Percentiles rank a stretch among this genome's conserved stretches.
phyloP scores from a whole-genome alignment of 1,140 invertebrate species.

The Adelges cooleyi region DNA sequence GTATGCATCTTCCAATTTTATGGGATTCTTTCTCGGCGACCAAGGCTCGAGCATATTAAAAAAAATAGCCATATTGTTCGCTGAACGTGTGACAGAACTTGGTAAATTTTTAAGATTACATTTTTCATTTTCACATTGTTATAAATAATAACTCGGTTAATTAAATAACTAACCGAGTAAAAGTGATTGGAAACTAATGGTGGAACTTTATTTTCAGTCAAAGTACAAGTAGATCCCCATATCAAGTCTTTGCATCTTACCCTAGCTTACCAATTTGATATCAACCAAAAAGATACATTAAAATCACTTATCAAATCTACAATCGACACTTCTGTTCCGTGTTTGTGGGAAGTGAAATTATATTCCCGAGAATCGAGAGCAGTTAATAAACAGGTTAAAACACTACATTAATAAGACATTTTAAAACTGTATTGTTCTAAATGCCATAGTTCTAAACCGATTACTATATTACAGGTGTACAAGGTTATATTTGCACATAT shows the following conservation, averaged over 20 bases:
- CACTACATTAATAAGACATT: neutral
- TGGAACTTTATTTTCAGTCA: too few relatives aligned
- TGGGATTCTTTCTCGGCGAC: conserved; percentile 72
- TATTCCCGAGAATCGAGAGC: conserved; percentile 71
- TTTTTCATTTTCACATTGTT: neutral
- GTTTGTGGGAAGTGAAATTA: conserved; percentile 72
- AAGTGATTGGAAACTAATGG: too few relatives aligned
- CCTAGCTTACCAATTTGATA: conserved; percentile 74
- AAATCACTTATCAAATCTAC: conserved; percentile 55
- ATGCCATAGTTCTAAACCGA: neutral
- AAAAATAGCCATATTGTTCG: conserved; percentile 59
- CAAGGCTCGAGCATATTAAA: conserved; percentile 63
- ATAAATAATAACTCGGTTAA: too few relatives aligned
- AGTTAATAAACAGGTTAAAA: conserved; percentile 61
- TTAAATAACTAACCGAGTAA: too few relatives aligned
- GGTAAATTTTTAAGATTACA: conserved; percentile 44
- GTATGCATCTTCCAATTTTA: conserved; percentile 73
- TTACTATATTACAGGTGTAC: conserved; percentile 48
- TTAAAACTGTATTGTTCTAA: neutral
- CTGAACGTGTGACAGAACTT: conserved; percentile 59
- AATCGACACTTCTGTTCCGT: conserved; percentile 49
- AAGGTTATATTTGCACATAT: conserved; percentile 68
- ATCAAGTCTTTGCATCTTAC: conserved; percentile 77
- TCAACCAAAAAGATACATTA: conserved; percentile 55
- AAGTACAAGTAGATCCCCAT: conserved; percentile 57